Evolutionary conservation across 2,113 vertebrate genomes (phyloP).

Genomic region (Panurus biarmicus): DNA sequence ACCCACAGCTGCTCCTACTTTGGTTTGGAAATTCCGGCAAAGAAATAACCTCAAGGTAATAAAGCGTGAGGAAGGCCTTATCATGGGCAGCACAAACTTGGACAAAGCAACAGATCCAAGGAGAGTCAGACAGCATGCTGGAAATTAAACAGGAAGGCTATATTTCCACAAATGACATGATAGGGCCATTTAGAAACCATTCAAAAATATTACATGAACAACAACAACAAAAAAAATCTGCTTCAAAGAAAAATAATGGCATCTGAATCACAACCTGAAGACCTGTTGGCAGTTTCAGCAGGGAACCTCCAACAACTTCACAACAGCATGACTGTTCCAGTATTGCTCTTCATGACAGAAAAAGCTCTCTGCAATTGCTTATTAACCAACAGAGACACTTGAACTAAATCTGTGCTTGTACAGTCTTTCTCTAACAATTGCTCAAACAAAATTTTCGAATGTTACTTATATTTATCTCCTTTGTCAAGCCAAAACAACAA

Average conservation of each 20-base stretch:
- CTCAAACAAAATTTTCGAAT: not conserved
- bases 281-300: not conserved
- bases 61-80: not conserved
- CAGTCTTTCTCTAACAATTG: not conserved
- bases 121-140: rapidly evolving
- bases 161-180: not conserved
- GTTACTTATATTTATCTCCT: not conserved
- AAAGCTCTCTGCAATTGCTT: not conserved
- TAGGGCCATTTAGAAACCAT: not conserved
- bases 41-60: not conserved
- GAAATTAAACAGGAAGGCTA: not conserved
- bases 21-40: not conserved
- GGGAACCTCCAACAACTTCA: not conserved
- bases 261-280: not conserved
- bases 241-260: not conserved
- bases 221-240: not conserved
- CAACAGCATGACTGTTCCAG: not conserved
- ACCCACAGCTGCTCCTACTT: not conserved
- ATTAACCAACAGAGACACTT: not conserved
- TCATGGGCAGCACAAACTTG: not conserved
- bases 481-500: not conserved
- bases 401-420: not conserved
- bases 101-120: not conserved
- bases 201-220: not conserved
- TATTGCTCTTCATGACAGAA: not conserved